phyloP scores from a whole-genome alignment of 2,888 invertebrate genomes.

The Tetramorium bicarinatum region DNA sequence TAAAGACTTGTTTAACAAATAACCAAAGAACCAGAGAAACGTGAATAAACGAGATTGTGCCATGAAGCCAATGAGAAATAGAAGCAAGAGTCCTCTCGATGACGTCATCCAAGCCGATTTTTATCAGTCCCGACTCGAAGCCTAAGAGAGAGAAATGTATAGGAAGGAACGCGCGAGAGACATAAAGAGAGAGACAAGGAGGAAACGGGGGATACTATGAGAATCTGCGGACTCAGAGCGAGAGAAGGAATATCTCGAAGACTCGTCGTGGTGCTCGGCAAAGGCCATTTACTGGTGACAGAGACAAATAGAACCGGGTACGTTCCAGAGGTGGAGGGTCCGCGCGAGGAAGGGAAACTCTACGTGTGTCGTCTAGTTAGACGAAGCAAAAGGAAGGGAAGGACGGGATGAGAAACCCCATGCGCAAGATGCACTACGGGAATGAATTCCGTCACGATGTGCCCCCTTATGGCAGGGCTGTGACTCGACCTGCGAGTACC shows the following conservation, averaged over 20 bases:
- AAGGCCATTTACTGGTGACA: slow-evolving; percentile 80
- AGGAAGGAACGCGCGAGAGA: slow-evolving; percentile 27
- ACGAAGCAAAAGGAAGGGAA: slow-evolving; percentile 55
- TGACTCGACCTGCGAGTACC: slow-evolving; percentile 68
- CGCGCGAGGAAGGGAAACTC: slow-evolving; percentile 54
- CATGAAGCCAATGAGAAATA: slow-evolving; percentile 65
- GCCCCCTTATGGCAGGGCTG: slow-evolving; percentile 64
- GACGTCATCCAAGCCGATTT: slow-evolving; percentile 67
- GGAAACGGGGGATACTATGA: slow-evolving; percentile 41
- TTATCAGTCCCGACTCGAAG: slow-evolving; percentile 61
- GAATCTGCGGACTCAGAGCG: slow-evolving; percentile 41
- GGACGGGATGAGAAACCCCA: slow-evolving; percentile 41
- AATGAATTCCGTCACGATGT: slow-evolving; percentile 74
- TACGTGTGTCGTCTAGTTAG: slow-evolving; percentile 68
- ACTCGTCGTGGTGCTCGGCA: slow-evolving; percentile 68
- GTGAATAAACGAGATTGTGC: slow-evolving; percentile 57
- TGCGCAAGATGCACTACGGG: slow-evolving; percentile 55
- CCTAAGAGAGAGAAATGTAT: slow-evolving; percentile 47
- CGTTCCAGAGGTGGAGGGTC: slow-evolving; percentile 68
- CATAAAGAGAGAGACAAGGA: slow-evolving; percentile 41
- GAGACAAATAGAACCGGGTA: slow-evolving; percentile 79
- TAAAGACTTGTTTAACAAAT: not conserved
- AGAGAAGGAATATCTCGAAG: slow-evolving; percentile 55
- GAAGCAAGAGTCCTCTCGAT: slow-evolving; percentile 51
- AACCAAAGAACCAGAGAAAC: slow-evolving; percentile 34